These are phyloP conservation scores for Nixonia krombeini DNA, from an alignment of 1,140 invertebrate genomes.

Conservation along the genomic window DNA sequence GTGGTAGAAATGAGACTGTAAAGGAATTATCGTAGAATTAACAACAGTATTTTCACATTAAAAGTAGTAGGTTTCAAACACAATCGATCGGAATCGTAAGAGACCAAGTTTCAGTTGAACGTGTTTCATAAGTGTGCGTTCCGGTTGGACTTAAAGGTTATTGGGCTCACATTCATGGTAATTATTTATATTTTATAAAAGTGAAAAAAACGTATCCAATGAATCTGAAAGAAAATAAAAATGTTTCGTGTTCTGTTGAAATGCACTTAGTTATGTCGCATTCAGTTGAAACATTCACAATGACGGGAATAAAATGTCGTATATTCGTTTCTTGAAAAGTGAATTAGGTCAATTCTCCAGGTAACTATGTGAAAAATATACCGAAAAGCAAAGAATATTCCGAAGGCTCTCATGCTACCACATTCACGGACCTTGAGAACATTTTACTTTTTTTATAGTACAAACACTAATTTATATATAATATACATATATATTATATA, in stretches of 20 bases:
- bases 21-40: too few species aligned
- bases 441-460: constrained; percentile 67
- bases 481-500: constrained; percentile 61
- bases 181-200: too few species aligned
- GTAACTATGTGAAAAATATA: background rate
- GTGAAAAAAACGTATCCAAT: too few species aligned
- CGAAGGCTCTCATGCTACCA: constrained; percentile 44
- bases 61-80: background rate
- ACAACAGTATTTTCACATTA: constrained; percentile 11
- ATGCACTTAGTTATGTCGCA: too few species aligned
- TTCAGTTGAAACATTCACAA: too few species aligned
- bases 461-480: constrained; percentile 68
- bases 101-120: background rate
- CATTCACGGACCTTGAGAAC: constrained; percentile 47
- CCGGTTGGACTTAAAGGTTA: too few species aligned
- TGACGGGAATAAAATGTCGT: too few species aligned
- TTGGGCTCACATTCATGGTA: too few species aligned
- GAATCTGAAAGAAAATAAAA: too few species aligned
- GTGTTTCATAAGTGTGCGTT: too few species aligned
- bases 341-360: constrained; percentile 25
- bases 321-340: background rate
- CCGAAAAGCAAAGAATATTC: constrained; percentile 21
- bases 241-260: too few species aligned
- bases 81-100: background rate
- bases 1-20: constrained; percentile 49